Conservation (phyloP, 2,797 vertebrate genomes). For the Cuniculus paca region DNA sequence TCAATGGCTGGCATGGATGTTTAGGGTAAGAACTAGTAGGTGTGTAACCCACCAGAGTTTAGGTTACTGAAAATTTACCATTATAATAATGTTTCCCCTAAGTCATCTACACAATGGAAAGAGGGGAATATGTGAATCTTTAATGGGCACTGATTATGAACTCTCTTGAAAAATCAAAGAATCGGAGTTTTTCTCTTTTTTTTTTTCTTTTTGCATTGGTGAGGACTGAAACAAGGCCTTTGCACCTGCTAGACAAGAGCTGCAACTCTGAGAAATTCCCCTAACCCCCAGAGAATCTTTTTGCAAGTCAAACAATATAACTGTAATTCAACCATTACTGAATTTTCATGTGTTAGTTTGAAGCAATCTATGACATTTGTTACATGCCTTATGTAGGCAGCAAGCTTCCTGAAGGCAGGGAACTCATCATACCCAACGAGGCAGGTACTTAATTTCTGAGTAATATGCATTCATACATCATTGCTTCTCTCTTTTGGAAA, state of each 20-base stretch:
- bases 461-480: background rate
- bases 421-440: background rate
- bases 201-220: background rate
- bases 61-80: background rate
- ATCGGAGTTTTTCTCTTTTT: background rate
- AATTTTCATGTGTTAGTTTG: background rate
- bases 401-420: background rate
- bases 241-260: too few species aligned
- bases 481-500: background rate
- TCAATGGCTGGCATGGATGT: background rate
- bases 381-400: background rate
- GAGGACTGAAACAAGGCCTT: background rate
- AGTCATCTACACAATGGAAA: background rate
- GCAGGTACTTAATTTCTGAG: background rate
- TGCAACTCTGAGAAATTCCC: background rate
- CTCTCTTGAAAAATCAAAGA: slow-evolving; percentile 38
- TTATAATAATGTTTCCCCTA: background rate
- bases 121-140: background rate
- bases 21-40: background rate
- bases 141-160: background rate
- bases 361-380: background rate
- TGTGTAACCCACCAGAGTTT: background rate
- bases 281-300: background rate
- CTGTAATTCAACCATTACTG: background rate
- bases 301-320: background rate